These are phyloP conservation scores for Elegia similella DNA, from an alignment of 2,888 invertebrate genomes.

Conservation along the genomic window DNA sequence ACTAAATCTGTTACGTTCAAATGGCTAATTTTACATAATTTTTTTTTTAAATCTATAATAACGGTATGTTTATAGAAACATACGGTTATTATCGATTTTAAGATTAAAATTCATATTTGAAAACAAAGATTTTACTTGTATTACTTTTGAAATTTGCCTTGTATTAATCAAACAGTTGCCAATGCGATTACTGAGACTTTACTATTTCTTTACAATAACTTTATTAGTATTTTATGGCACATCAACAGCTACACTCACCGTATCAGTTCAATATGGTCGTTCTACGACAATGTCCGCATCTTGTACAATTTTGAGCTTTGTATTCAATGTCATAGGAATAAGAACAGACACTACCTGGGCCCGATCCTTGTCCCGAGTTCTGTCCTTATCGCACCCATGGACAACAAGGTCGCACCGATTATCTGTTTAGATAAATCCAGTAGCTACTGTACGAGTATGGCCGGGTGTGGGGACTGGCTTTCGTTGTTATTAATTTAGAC, in stretches of 20 bases:
- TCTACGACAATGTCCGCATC: not conserved
- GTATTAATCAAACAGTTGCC: no score
- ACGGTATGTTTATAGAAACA: no score
- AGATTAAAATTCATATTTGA: no score
- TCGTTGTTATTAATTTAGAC: slow-evolving; percentile 57
- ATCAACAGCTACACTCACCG: slow-evolving; percentile 20
- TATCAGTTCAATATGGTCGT: slow-evolving; percentile 3
- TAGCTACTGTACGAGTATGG: slow-evolving; percentile 41
- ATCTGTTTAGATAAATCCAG: slow-evolving; percentile 61
- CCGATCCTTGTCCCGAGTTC: not conserved
- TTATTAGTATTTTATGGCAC: not conserved
- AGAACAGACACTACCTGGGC: not conserved
- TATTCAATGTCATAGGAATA: not conserved
- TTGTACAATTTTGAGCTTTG: not conserved
- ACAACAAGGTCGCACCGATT: slow-evolving; percentile 36
- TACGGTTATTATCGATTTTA: no score
- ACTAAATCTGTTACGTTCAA: not conserved
- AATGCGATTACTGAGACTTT: no score
- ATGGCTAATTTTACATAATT: no score
- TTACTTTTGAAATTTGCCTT: no score
- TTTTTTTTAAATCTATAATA: no score
- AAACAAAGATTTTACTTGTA: no score
- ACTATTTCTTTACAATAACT: no score
- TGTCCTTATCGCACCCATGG: slow-evolving; percentile 5
- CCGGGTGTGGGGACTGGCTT: slow-evolving; percentile 48